Conservation (phyloP, 2,113 vertebrate genomes). For the Scomber scombrus region DNA sequence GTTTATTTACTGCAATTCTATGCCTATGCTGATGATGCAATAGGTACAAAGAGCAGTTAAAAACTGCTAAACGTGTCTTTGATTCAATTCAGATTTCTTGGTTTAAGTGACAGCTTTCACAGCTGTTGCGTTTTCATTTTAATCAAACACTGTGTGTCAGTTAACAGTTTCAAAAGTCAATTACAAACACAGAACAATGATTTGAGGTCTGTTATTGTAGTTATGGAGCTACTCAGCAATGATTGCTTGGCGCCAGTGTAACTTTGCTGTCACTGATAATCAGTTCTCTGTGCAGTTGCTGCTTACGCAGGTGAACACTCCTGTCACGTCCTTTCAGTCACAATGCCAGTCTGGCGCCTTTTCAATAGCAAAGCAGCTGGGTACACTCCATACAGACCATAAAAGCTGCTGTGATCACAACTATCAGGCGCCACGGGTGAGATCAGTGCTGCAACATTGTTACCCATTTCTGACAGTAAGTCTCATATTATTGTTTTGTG, state of each 20-base stretch:
- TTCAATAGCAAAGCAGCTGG: conserved; percentile 82
- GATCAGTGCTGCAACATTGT: conserved; percentile 54
- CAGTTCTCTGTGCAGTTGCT: conserved; percentile 33
- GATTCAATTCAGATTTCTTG: conserved; percentile 4
- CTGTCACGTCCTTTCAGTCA: conserved; percentile 68
- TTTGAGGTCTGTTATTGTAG: conserved; percentile 27
- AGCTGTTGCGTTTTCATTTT: conserved; percentile 20
- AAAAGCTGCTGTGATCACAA: conserved; percentile 75
- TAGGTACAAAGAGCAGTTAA: conserved; percentile 33
- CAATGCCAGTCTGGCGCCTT: conserved; percentile 76
- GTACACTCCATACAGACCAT: conserved; percentile 76
- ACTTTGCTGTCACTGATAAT: conserved; percentile 59
- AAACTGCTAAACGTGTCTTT: neutral
- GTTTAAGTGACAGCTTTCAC: conserved; percentile 39
- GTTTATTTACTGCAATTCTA: conserved; percentile 1
- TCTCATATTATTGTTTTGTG: conserved; percentile 32
- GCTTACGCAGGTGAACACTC: conserved; percentile 62
- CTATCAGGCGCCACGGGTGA: conserved; percentile 75
- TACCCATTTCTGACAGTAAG: conserved; percentile 50
- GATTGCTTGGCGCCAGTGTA: conserved; percentile 43
- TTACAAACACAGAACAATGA: conserved; percentile 20
- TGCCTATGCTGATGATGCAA: neutral
- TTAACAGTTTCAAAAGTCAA: conserved; percentile 33
- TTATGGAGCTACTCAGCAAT: conserved; percentile 50
- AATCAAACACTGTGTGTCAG: conserved; percentile 30